These are phyloP conservation scores for Galerucella pusilla DNA, from an alignment of 2,888 invertebrate species.

Conservation along the genomic window DNA sequence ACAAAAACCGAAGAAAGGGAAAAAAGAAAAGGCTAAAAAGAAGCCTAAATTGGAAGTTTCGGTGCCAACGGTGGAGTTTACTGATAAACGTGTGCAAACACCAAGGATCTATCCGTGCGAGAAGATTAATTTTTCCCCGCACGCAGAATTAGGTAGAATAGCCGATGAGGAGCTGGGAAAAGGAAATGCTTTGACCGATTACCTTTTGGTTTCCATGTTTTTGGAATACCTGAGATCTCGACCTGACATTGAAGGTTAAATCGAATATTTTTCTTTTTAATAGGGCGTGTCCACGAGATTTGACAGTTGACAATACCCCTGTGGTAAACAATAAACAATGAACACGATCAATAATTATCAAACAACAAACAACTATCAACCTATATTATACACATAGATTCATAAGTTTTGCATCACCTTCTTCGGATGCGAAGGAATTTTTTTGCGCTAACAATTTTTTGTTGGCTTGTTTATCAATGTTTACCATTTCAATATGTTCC, in stretches of 20 bases:
- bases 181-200: conserved; percentile 67
- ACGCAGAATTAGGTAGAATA: conserved; percentile 70
- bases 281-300: too few relatives aligned
- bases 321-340: too few relatives aligned
- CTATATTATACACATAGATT: too few relatives aligned
- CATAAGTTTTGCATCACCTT: too few relatives aligned
- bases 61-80: neutral
- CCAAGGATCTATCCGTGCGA: conserved; percentile 71
- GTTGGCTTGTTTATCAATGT: too few relatives aligned
- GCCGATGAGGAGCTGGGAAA: conserved; percentile 68
- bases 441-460: too few relatives aligned
- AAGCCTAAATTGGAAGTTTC: neutral
- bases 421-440: too few relatives aligned
- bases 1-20: conserved; percentile 36
- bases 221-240: conserved; percentile 71
- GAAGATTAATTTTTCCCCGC: conserved; percentile 66
- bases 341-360: too few relatives aligned
- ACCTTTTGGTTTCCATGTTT: conserved; percentile 70
- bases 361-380: too few relatives aligned
- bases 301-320: too few relatives aligned
- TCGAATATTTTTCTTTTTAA: neutral
- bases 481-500: too few relatives aligned
- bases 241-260: conserved; percentile 56
- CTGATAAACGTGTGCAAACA: conserved; percentile 70
- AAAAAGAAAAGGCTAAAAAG: conserved; percentile 34